Conservation (phyloP, 2,797 vertebrate genomes). For the Dryobates pubescens region DNA sequence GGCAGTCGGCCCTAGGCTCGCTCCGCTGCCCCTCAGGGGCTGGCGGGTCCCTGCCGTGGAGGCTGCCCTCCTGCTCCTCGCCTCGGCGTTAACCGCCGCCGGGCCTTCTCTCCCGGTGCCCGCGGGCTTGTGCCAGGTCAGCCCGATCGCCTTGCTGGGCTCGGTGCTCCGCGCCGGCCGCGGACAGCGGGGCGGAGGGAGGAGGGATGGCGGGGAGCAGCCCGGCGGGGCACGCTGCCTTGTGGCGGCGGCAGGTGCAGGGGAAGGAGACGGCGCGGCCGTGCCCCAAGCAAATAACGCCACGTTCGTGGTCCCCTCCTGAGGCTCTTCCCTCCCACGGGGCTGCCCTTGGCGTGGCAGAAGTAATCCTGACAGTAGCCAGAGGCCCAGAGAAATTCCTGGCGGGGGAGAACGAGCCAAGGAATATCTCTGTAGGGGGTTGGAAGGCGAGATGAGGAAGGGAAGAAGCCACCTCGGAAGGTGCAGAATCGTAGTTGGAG, state of each 20-base stretch:
- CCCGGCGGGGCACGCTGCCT: too few species aligned
- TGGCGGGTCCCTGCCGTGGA: neutral
- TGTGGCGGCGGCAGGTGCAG: neutral
- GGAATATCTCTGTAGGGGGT: neutral
- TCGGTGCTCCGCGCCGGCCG: neutral
- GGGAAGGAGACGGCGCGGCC: neutral
- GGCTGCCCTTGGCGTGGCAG: neutral
- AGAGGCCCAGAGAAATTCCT: neutral
- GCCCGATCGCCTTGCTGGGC: rapidly evolving
- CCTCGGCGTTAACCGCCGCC: neutral
- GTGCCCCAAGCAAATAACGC: neutral
- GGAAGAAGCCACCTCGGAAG: neutral
- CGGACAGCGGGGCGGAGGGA: neutral
- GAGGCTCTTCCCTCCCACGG: neutral
- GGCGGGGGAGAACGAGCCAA: rapidly evolving
- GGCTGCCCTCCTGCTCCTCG: neutral
- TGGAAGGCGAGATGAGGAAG: neutral
- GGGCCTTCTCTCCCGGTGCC: too few species aligned
- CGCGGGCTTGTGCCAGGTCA: rapidly evolving
- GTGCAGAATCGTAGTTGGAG: too few species aligned
- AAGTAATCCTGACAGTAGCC: neutral
- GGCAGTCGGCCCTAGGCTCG: neutral
- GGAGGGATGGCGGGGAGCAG: too few species aligned
- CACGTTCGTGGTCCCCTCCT: neutral
- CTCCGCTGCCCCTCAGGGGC: neutral